Evolutionary conservation across 2,888 invertebrate species (phyloP), one percentile per base, ranked within the genome.

Genomic region (Acronicta psi): DNA sequence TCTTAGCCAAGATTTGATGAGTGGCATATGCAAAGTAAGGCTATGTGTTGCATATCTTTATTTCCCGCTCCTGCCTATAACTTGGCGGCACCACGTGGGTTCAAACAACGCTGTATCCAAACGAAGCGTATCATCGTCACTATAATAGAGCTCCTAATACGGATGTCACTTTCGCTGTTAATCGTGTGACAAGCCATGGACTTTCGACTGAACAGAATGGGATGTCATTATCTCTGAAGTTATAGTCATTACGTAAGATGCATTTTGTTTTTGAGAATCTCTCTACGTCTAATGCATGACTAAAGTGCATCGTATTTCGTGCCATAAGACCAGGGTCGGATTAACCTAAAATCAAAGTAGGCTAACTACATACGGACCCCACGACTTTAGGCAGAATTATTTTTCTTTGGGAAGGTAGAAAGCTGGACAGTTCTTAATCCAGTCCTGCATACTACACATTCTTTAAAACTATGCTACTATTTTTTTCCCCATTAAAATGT

Each of bases 121-220:
- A 55, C 62, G 34, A 45, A 51, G 47, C 59, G 69, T 65, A 54
- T 61, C 57, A 46, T 65, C 50, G 55, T 18, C 42, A 53, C 58
- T 76, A 75, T 81, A 85, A 84, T 81, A 74, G n/a, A n/a, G 73
- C 65, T 55, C 73, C 77, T 78, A 80, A 82, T 82, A 81, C 73
- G 83, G 85, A 69, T 69, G 53, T 75, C 78, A 86, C 89, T 89
- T 89, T 89, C 89, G 75, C 87, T 82, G 69, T 77, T 84, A 86
- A 85, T 83, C 76, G 77, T 50, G 62, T 51, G 38, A 18, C 61
- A 61, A 66, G 52, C 52, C 29, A 57, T 54, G n/a, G 13, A 44
- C 68, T 67, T 54, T 54, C 47, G 13, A 54, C 53, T n/a, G 13
- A 7, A 7, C 17, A 8, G 10, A 43, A 44, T 20, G 13, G 43